A percentile compares a stretch with the other conserved stretches of the same genome.
phyloP scores from a whole-genome alignment of 1,140 invertebrate species.

The Tetramorium alpestre region DNA sequence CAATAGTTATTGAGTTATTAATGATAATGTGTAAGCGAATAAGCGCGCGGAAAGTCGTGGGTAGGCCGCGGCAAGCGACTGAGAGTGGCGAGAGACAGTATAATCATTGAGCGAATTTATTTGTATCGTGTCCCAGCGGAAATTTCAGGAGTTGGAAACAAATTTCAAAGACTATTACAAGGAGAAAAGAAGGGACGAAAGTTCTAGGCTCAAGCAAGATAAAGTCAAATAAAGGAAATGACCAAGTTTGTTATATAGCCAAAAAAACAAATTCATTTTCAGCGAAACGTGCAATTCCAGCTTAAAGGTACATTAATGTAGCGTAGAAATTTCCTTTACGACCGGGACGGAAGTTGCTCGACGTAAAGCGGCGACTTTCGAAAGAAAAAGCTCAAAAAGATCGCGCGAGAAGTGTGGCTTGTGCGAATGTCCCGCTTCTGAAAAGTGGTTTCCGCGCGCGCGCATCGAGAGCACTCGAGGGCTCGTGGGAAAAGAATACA shows the following conservation, averaged over 20 bases:
- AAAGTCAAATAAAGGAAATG: background rate
- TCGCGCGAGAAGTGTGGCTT: conserved; percentile 61
- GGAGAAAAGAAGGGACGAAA: background rate
- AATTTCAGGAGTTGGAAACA: conserved; percentile 26
- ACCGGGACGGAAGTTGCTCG: background rate
- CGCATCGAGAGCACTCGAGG: conserved; percentile 60
- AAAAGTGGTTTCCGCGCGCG: conserved; percentile 49
- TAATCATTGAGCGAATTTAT: too few species aligned
- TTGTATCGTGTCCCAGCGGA: background rate
- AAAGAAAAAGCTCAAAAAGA: conserved; percentile 19
- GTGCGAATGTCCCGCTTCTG: conserved; percentile 11
- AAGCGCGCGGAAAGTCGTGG: too few species aligned
- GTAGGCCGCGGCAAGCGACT: too few species aligned
- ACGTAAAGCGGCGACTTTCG: background rate
- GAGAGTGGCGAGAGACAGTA: too few species aligned
- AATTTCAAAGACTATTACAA: conserved; percentile 31
- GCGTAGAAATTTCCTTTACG: background rate
- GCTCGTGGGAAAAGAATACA: conserved; percentile 61
- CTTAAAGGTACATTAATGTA: background rate
- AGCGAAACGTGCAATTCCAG: background rate
- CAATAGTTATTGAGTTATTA: too few species aligned
- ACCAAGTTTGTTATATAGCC: background rate
- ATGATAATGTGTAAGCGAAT: too few species aligned
- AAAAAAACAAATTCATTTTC: background rate
- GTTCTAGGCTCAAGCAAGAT: background rate